Evolutionary conservation across 2,888 invertebrate species (phyloP).

Genomic region (Himalopsyche tibetana): DNA sequence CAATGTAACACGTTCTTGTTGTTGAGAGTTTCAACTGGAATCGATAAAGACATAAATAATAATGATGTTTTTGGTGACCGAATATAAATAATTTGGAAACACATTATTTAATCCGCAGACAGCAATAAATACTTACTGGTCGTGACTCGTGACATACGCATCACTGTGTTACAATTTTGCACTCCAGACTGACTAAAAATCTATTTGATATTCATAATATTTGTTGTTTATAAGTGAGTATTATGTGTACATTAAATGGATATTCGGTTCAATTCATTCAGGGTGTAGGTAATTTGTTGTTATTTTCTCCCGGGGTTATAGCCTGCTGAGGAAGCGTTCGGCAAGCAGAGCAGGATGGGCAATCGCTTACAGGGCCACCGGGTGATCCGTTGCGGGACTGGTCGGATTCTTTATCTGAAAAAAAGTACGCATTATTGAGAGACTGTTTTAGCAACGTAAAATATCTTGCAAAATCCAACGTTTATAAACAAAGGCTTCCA

Average conservation of each 20-base stretch:
- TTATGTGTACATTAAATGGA: neutral
- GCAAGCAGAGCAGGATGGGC: constrained; percentile 63
- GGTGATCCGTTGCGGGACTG: constrained; percentile 49
- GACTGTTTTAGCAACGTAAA: too few species aligned
- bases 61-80: too few species aligned
- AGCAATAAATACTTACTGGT: too few species aligned
- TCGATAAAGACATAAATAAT: too few species aligned
- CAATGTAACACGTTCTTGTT: too few species aligned
- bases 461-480: too few species aligned
- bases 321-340: constrained; percentile 53
- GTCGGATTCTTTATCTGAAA: constrained; percentile 58
- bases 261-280: constrained; percentile 22
- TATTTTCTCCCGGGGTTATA: constrained; percentile 57
- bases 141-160: neutral
- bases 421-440: too few species aligned
- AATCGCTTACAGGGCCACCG: constrained; percentile 51
- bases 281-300: constrained; percentile 60
- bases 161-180: neutral
- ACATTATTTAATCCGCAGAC: too few species aligned
- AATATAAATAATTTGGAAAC: too few species aligned
- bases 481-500: too few species aligned
- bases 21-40: too few species aligned
- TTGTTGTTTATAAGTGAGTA: neutral
- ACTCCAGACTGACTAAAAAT: neutral
- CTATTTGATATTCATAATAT: neutral